phyloP scores from a whole-genome alignment of 2,797 vertebrate species.

The Scolopax rusticola region DNA sequence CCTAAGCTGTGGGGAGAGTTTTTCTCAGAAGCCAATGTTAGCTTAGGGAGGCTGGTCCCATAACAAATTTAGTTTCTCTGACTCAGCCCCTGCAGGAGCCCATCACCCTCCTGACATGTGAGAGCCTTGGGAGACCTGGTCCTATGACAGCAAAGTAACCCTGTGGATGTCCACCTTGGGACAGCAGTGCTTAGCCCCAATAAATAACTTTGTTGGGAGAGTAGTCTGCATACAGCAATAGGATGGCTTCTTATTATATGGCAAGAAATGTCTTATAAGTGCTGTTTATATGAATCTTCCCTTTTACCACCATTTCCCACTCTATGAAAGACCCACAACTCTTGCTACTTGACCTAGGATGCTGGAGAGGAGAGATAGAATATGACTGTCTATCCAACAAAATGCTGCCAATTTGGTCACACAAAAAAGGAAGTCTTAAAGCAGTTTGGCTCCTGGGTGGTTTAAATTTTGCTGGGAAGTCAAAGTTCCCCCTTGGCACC shows the following conservation, averaged over 20 bases:
- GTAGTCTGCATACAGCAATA: neutral
- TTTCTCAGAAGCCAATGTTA: neutral
- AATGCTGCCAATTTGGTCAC: neutral
- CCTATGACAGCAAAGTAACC: neutral
- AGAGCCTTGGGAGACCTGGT: neutral
- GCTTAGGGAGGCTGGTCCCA: neutral
- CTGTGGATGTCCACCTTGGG: neutral
- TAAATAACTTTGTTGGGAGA: neutral
- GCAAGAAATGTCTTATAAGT: neutral
- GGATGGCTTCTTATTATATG: neutral
- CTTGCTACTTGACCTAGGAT: neutral
- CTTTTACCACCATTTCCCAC: neutral
- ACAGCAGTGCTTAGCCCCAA: neutral
- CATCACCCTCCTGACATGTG: neutral
- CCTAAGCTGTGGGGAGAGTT: neutral
- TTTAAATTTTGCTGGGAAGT: constrained; percentile 23
- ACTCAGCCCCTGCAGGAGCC: neutral
- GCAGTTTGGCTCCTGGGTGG: neutral
- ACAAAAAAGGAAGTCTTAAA: neutral
- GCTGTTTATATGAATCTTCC: neutral
- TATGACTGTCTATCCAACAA: neutral
- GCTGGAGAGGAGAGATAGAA: neutral
- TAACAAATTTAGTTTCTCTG: neutral
- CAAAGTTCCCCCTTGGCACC: neutral
- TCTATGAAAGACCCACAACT: neutral